Evolutionary conservation across 2,888 invertebrate species (phyloP), one percentile per base, ranked within the genome.

Genomic region (Diabrotica balteata): DNA sequence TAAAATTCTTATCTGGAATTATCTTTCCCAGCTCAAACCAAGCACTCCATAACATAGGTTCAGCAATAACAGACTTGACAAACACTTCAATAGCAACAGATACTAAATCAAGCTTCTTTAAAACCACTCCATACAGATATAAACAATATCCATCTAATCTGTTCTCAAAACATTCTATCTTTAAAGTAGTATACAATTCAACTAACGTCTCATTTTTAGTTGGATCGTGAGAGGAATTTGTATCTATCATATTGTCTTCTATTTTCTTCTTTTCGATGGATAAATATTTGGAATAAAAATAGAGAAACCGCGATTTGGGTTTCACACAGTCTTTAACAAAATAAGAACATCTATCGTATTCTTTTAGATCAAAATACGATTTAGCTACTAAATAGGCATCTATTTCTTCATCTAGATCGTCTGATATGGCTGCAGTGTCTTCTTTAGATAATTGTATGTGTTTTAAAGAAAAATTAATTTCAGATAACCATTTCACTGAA

Each of bases 1-100:
- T 80, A 60, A 91, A 93, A 78, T 94, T 93, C 83, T 92, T 91
- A 72, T 82, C 82, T 10, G 81, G 80, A 63, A 98, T 91, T 2
- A 98, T 85, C 8, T 92, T 90, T 0, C 96, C 93, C 10, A 99
- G 85, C 82, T 98, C 97, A 47, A 95, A 87, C 95, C 98, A 99
- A 0, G 97, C 93, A 52, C 95, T 92, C 98, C 98, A 99, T 69
- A 97, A 89, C 78, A 94, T 90, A 0, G 97, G 97, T 63, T 92
- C 90, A 52, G 89, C 86, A 67, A 90, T 89, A 9, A 96, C 89
- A 0, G 97, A 89, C 78, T 94, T 91, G 22, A 93, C 88, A 52
- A 98, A 87, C 58, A 93, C 88, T 73, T 92, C 90, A 42, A 91
- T 89, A 0, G 98, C 96, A 76, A 93, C 90, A 70, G 88, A 88